Conservation (phyloP, 1,140 invertebrate genomes). For the Tachypleus tridentatus region DNA sequence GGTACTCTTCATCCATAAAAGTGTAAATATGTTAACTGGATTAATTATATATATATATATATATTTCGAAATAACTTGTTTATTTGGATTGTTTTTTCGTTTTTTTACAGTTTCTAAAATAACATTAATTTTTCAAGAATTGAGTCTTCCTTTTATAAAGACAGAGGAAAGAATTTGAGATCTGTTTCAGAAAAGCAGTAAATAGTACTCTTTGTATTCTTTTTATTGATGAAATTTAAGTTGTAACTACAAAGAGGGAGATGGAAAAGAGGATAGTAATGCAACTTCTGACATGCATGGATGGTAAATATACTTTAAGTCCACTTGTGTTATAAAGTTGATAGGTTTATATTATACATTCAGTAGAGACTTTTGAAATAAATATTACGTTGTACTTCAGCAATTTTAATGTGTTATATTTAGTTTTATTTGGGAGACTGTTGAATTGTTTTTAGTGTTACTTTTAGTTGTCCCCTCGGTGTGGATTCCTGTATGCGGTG, state of each 20-base stretch:
- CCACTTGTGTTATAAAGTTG: too few relatives aligned
- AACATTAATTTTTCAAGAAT: slow-evolving; percentile 33
- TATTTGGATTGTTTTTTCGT: too few relatives aligned
- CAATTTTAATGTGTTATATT: too few relatives aligned
- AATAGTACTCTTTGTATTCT: slow-evolving; percentile 63
- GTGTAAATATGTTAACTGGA: not conserved
- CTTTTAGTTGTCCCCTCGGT: too few relatives aligned
- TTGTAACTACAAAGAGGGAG: slow-evolving; percentile 69
- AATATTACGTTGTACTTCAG: too few relatives aligned
- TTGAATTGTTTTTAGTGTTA: too few relatives aligned
- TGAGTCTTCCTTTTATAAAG: slow-evolving; percentile 61
- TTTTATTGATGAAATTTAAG: slow-evolving; percentile 89
- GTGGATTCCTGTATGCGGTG: too few relatives aligned
- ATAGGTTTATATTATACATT: too few relatives aligned
- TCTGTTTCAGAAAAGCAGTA: slow-evolving; percentile 69
- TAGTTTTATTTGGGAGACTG: too few relatives aligned
- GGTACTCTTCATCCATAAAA: too few relatives aligned
- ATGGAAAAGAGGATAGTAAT: slow-evolving; percentile 92
- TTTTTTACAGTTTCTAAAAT: too few relatives aligned
- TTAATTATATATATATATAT: not conserved
- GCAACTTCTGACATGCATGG: slow-evolving; percentile 75
- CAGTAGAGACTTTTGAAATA: too few relatives aligned
- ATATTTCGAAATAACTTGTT: not conserved
- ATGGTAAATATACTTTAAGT: slow-evolving; percentile 42
- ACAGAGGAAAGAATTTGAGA: slow-evolving; percentile 82